phyloP scores from a whole-genome alignment of 2,113 vertebrate species.

The Pampusana beccarii region DNA sequence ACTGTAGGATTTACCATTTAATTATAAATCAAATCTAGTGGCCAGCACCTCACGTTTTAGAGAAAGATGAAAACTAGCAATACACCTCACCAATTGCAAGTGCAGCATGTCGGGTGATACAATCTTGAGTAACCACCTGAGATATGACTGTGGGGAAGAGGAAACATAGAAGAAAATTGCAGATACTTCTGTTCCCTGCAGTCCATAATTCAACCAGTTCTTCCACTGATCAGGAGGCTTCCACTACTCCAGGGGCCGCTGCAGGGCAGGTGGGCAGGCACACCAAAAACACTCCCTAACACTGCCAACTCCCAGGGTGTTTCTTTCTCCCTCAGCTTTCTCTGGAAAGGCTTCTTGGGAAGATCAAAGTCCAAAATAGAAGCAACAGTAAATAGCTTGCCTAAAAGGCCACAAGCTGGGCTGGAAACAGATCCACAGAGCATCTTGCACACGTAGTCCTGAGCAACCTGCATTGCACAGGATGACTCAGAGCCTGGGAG shows the following conservation, averaged over 20 bases:
- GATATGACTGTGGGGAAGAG: not conserved
- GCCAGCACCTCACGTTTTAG: not conserved
- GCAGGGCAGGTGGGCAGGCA: not conserved
- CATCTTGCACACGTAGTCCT: not conserved
- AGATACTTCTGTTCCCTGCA: not conserved
- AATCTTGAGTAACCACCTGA: not conserved
- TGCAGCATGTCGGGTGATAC: not conserved
- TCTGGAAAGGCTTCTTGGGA: not conserved
- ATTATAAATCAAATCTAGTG: slow-evolving; percentile 41
- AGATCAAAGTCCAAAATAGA: not conserved
- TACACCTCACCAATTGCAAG: not conserved
- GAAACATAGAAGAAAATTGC: not conserved
- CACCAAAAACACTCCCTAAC: not conserved
- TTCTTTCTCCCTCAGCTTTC: not conserved
- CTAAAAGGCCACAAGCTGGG: not conserved
- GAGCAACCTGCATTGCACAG: not conserved
- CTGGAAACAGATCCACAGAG: not conserved
- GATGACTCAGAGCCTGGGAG: not conserved
- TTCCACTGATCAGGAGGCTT: not conserved
- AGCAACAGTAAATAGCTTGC: not conserved
- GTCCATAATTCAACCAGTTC: not conserved
- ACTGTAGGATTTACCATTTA: slow-evolving; percentile 23
- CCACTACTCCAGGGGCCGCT: not conserved
- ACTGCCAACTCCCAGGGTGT: not conserved
- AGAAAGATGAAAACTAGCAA: slow-evolving; percentile 6